Evolutionary conservation across 1,140 invertebrate genomes (phyloP), one percentile per base, ranked within the genome.

Genomic region (Bombus confusus): DNA sequence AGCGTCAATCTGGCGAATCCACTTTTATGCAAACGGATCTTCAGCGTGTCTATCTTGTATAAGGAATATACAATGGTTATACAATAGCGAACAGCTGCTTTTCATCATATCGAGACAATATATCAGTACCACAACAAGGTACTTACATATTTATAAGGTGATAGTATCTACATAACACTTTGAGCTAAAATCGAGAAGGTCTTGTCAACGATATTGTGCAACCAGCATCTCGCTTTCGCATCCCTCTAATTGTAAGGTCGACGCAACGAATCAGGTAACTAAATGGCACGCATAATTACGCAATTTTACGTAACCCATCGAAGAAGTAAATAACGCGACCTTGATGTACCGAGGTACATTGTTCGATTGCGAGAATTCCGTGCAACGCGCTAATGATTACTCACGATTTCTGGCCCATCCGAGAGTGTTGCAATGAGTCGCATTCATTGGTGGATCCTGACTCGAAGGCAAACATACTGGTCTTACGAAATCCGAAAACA

Each of bases 381-480:
- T 34, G 18, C 0, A 31, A 47, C 28, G 12, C 8, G 31, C 22
- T 2, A 25, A 13, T 34, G 37, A 72, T 43, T 59, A 91, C 95
- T 94, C 88, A 96, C 97, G 96, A 91, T 98, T 97, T 90, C 97
- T 96, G 1, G 97, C 96, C 98, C 98, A 98, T n/a, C 97, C 97
- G 28, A 98, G 94, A 0, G 97, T 98, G 89, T 97, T 98, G 92
- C 98, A 98, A 47, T 97, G 96, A n/a, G 95, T 87, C 25, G 87
- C 80, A 68, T 95, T 94, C n/a, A 80, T 89, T n/a, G 87, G 85
- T 41, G 93, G 90, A 86, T 93, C 93, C 22, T 93, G 88, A 83
- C 28, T 90, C 3, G 93, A 91, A 0, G 97, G 97, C 15, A 98
- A 92, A 91, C 98, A 98, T 77, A 98, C 96, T 3, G 98, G 98